A percentile compares a stretch with the other conserved stretches of the same genome.
Conservation (phyloP, 2,797 vertebrate genomes). For the Gephyroberyx darwinii region DNA sequence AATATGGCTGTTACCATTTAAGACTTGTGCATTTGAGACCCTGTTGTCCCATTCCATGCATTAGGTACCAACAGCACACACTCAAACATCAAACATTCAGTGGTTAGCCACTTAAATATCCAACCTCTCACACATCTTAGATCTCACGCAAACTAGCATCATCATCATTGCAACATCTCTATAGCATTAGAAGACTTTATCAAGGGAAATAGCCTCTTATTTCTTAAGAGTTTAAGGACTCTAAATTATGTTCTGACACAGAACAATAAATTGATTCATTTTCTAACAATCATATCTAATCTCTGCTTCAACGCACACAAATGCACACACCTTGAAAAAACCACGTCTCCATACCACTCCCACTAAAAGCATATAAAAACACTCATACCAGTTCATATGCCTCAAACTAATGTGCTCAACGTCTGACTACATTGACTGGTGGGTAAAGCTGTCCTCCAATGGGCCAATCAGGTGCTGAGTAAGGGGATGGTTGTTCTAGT, state of each 20-base stretch:
- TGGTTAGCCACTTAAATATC: slow-evolving; percentile 38
- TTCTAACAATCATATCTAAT: slow-evolving; percentile 70
- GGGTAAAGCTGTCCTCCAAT: slow-evolving; percentile 82
- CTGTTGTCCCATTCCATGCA: slow-evolving; percentile 51
- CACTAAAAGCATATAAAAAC: slow-evolving; percentile 73
- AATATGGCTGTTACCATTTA: slow-evolving; percentile 74
- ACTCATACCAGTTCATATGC: slow-evolving; percentile 59
- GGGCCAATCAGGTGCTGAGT: slow-evolving; percentile 46
- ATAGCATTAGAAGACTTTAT: slow-evolving; percentile 69
- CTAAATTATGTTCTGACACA: slow-evolving; percentile 86
- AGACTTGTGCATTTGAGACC: slow-evolving; percentile 75
- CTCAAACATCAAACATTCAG: slow-evolving; percentile 32
- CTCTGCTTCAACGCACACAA: slow-evolving; percentile 70
- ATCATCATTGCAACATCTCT: slow-evolving; percentile 43
- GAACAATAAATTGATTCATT: slow-evolving; percentile 81
- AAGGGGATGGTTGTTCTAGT: slow-evolving; percentile 33
- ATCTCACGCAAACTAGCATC: slow-evolving; percentile 56
- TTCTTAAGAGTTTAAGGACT: slow-evolving; percentile 81
- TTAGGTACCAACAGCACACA: slow-evolving; percentile 61
- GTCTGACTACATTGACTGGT: slow-evolving; percentile 47
- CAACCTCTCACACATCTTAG: slow-evolving; percentile 32
- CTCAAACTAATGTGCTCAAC: slow-evolving; percentile 48
- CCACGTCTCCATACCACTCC: slow-evolving; percentile 56
- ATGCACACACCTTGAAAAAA: slow-evolving; percentile 57
- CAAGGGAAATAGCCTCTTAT: slow-evolving; percentile 65